These are phyloP conservation scores for Halictus quadricinctus DNA, from an alignment of 2,888 invertebrate genomes.

Conservation along the genomic window DNA sequence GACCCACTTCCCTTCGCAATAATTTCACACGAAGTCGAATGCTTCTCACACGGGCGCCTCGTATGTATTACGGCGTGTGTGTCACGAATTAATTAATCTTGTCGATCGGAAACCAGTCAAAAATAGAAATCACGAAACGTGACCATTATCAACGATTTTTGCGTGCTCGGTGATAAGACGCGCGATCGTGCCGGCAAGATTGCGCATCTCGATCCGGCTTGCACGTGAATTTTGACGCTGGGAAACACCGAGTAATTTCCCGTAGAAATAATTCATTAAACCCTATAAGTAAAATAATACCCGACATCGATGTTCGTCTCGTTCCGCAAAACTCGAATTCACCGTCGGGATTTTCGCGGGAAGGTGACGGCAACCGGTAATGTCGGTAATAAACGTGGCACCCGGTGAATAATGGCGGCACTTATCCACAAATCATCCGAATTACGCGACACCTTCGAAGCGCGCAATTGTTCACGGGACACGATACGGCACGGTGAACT, in stretches of 20 bases:
- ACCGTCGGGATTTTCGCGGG: slow-evolving; percentile 44
- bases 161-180: not conserved
- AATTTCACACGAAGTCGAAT: slow-evolving; percentile 58
- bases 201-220: not conserved
- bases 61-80: slow-evolving; percentile 13
- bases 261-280: not conserved
- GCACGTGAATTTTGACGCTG: no score
- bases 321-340: not conserved
- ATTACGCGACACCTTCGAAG: slow-evolving; percentile 40
- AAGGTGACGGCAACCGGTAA: slow-evolving; percentile 47
- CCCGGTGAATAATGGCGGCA: slow-evolving; percentile 48
- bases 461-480: slow-evolving; percentile 27
- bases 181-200: slow-evolving; percentile 9
- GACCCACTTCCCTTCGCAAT: slow-evolving; percentile 63
- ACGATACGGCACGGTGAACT: slow-evolving; percentile 16
- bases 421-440: slow-evolving; percentile 59
- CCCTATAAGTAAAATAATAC: not conserved
- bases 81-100: slow-evolving; percentile 32
- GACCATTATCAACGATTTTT: slow-evolving; percentile 24
- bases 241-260: not conserved
- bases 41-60: slow-evolving; percentile 30
- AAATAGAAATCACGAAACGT: slow-evolving; percentile 18
- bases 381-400: slow-evolving; percentile 53
- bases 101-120: slow-evolving; percentile 27
- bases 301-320: not conserved